Percentiles rank a stretch among this genome's conserved stretches.
Evolutionary conservation across 2,888 invertebrate species (phyloP).

Genomic region (Metalampra italica): DNA sequence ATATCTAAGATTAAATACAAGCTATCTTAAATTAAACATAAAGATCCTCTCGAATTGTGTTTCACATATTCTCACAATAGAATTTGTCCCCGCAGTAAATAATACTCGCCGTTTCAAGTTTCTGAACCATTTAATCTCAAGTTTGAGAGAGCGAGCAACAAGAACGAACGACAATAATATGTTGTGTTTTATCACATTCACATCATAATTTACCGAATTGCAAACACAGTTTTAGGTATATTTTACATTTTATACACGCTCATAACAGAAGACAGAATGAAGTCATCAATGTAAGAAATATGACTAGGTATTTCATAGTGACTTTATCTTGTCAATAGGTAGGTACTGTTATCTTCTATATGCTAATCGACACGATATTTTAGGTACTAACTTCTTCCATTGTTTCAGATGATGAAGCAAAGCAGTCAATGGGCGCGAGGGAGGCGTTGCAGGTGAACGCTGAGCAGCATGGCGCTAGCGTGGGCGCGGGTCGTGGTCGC

Average conservation of each 20-base stretch:
- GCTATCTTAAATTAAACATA: not conserved
- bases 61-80: not conserved
- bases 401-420: conserved; percentile 54
- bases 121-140: conserved; percentile 28
- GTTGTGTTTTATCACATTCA: not conserved
- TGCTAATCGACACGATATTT: too few relatives aligned
- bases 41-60: not conserved
- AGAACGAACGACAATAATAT: not conserved
- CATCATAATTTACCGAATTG: too few relatives aligned
- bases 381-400: conserved; percentile 4
- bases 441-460: conserved; percentile 64
- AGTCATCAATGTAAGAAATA: too few relatives aligned
- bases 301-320: too few relatives aligned
- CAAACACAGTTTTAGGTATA: too few relatives aligned
- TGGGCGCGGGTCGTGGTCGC: conserved; percentile 49
- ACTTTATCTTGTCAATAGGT: too few relatives aligned
- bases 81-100: not conserved
- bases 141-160: conserved; percentile 3
- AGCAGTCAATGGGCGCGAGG: conserved; percentile 53
- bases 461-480: conserved; percentile 27
- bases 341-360: too few relatives aligned
- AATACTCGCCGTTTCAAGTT: conserved; percentile 22
- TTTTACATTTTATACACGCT: too few relatives aligned
- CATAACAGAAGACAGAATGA: too few relatives aligned
- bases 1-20: not conserved